These are phyloP conservation scores for Molorchus minor DNA, from an alignment of 2,888 invertebrate genomes.

Conservation along the genomic window DNA sequence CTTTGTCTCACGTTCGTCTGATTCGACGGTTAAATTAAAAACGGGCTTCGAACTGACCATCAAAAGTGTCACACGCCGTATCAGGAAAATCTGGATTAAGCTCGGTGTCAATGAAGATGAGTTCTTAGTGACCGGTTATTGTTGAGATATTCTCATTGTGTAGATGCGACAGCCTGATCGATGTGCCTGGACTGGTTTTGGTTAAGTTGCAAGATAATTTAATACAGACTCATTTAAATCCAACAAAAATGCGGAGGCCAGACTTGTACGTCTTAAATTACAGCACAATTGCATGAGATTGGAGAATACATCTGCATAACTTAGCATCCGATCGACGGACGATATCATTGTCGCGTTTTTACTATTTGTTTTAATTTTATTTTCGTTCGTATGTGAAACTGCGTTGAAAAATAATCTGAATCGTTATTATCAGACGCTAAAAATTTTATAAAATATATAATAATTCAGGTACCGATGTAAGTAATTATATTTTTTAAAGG, in stretches of 20 bases:
- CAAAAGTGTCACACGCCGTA: constrained; percentile 13
- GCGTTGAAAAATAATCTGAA: too few species aligned
- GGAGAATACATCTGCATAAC: constrained; percentile 63
- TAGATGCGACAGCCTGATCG: constrained; percentile 55
- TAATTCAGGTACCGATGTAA: too few species aligned
- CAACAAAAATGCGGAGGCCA: constrained; percentile 58
- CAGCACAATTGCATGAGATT: constrained; percentile 63
- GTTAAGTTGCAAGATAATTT: constrained; percentile 57
- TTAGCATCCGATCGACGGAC: constrained; percentile 55
- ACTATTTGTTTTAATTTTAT: not conserved
- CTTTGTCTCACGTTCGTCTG: not conserved
- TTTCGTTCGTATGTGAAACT: not conserved
- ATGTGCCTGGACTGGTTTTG: constrained; percentile 57
- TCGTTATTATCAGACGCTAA: too few species aligned
- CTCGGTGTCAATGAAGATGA: constrained; percentile 39
- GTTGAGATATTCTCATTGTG: constrained; percentile 48
- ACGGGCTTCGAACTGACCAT: not conserved
- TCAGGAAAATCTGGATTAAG: constrained; percentile 17
- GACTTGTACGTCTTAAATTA: constrained; percentile 61
- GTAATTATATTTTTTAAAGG: too few species aligned
- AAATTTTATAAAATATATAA: too few species aligned
- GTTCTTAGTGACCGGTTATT: constrained; percentile 43
- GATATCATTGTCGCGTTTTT: constrained; percentile 33
- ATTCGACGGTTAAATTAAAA: constrained; percentile 12
- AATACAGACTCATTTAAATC: constrained; percentile 60